Evolutionary conservation across 2,797 vertebrate species (phyloP).

Genomic region (Crocodylus rhombifer): DNA sequence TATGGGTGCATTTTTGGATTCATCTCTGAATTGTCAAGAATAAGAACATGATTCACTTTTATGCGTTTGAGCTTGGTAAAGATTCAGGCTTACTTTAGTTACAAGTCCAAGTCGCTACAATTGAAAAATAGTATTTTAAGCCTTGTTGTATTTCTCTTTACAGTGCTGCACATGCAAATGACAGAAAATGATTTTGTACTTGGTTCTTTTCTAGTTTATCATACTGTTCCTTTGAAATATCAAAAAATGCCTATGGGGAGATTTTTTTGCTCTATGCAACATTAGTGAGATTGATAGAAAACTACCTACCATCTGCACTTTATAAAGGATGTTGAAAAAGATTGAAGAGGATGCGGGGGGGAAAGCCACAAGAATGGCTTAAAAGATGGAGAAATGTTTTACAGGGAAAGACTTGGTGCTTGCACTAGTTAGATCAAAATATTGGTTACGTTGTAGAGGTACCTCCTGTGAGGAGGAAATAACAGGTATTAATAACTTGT

Average conservation of each 20-base stretch:
- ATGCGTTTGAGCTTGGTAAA: neutral
- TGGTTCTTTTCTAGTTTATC: too few species aligned
- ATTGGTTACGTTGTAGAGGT: rapidly evolving
- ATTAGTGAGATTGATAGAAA: neutral
- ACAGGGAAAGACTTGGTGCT: neutral
- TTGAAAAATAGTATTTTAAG: neutral
- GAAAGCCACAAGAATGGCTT: neutral
- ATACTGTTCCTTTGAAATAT: too few species aligned
- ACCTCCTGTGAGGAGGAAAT: neutral
- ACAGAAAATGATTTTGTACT: neutral
- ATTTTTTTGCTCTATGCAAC: neutral
- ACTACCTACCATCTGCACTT: neutral
- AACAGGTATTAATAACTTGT: neutral
- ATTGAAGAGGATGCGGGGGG: neutral
- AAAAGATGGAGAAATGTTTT: neutral
- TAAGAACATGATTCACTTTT: neutral
- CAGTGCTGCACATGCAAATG: neutral
- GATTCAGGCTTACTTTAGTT: neutral
- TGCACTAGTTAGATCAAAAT: neutral
- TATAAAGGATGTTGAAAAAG: neutral
- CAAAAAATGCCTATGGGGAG: too few species aligned
- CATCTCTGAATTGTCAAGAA: neutral
- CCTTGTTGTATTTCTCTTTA: neutral
- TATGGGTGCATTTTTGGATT: neutral
- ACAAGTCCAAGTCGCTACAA: neutral